Conservation (phyloP, 2,888 invertebrate species). For the Netelia virgata region DNA sequence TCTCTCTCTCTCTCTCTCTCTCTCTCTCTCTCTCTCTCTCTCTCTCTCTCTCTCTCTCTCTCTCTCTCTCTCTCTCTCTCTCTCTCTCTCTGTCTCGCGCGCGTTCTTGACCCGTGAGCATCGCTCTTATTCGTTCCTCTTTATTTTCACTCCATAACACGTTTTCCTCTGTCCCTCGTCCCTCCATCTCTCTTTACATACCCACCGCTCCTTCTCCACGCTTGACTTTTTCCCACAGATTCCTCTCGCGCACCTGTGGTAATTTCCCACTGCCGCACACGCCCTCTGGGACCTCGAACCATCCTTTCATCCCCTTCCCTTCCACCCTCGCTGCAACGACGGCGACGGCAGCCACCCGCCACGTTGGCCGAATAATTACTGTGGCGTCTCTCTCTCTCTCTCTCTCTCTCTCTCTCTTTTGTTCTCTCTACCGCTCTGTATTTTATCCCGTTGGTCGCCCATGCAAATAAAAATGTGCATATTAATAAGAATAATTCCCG, state of each 20-base stretch:
- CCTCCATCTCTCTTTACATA: not conserved
- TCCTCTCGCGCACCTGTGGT: constrained; percentile 60
- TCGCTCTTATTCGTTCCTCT: not conserved
- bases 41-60: constrained; percentile 37
- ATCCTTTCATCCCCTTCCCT: not conserved
- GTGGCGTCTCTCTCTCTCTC: constrained; percentile 23
- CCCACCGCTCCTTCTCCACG: constrained; percentile 19
- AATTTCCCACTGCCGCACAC: constrained; percentile 60
- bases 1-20: constrained; percentile 26
- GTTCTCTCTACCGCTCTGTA: not conserved
- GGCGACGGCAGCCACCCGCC: constrained; percentile 36
- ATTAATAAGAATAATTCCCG: constrained; percentile 66
- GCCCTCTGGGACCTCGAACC: constrained; percentile 48
- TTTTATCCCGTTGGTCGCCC: not conserved
- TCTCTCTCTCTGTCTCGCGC: constrained; percentile 27
- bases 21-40: constrained; percentile 26
- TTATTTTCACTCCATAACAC: not conserved
- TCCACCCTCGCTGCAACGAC: constrained; percentile 1
- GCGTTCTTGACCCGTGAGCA: not conserved
- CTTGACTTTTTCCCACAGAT: constrained; percentile 63
- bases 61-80: constrained; percentile 26
- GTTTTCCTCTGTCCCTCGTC: not conserved
- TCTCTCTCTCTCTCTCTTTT: not conserved
- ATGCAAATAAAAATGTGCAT: constrained; percentile 66
- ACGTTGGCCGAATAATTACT: constrained; percentile 64